Base-by-base conservation (phyloP, 2,113 vertebrate genomes). In the Jaculus jaculus region DNA sequence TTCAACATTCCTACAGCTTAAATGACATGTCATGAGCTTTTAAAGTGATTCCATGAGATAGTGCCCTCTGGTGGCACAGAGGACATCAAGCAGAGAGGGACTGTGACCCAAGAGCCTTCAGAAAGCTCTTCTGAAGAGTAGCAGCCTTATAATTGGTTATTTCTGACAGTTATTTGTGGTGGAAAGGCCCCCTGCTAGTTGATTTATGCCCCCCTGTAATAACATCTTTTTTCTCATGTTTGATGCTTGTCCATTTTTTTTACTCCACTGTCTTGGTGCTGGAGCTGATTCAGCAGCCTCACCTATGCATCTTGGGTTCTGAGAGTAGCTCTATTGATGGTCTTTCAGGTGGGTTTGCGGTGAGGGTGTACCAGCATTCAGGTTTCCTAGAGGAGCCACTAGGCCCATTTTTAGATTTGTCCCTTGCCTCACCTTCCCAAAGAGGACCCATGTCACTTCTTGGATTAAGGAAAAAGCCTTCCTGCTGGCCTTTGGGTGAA, bases 51-150 rank as follows among this genome's bases (percentile, higher is more conserved):
- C 28, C 61, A 32, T 20, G 87, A 92, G 24, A 73, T 84, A 85
- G 89, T 96, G 97, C 96, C 97, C 96, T 96, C 96, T 96, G 93
- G 91, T 96, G 97, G 96, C 79, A 24, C 23, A 18, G 30, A 75
- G 94, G 74, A 82, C 26, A 7, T 60, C 42, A 23, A 84, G 77
- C 73, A 12, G 83, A 58, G 81, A 68, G 84, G 65, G 73, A 32
- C 58, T 90, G 18, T 87, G 83, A 32, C 83, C 90, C 30, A 0
- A 8, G 87, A 86, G 74, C 80, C 79, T 75, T 34, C 12, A 1
- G 68, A 20, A 1, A 7, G 28, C 63, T 63, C 79, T 79, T 34
- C 17, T 37, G 7, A 54, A 34, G 90, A 73, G 28, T 17, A 24
- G 13, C 51, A 15, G 18, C 73, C 42, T 63, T 51, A 1, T 13